Evolutionary conservation across 2,113 vertebrate genomes (phyloP).

Genomic region (Lethenteron camtschaticum): DNA sequence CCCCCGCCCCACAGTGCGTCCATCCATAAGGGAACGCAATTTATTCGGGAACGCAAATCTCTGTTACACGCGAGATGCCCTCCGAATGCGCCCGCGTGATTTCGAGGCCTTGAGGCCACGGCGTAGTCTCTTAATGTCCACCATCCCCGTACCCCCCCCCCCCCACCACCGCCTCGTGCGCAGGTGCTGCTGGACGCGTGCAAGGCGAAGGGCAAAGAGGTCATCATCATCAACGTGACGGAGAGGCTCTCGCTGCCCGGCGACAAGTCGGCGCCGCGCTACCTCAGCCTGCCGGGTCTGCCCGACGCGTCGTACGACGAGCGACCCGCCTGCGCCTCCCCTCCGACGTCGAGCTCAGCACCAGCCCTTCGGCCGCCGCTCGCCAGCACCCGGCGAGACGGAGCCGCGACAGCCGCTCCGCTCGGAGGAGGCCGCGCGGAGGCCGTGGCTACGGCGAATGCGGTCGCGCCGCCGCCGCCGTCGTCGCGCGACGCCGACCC

Average conservation of each 20-base stretch:
- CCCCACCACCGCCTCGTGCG: not conserved
- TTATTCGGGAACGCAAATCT: too few species aligned
- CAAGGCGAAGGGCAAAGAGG: not conserved
- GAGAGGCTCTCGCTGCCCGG: not conserved
- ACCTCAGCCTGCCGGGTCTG: not conserved
- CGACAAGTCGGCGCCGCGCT: not conserved
- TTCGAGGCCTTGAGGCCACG: too few species aligned
- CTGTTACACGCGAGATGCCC: too few species aligned
- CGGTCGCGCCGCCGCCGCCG: too few species aligned
- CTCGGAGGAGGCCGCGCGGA: too few species aligned
- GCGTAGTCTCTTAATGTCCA: too few species aligned
- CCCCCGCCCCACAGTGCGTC: too few species aligned
- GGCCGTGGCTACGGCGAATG: too few species aligned
- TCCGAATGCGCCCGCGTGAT: too few species aligned
- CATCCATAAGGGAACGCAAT: too few species aligned
- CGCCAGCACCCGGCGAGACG: not conserved
- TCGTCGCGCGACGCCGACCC: too few species aligned
- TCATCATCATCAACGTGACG: not conserved
- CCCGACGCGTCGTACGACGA: not conserved
- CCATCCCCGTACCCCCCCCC: too few species aligned
- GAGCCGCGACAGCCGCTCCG: not conserved
- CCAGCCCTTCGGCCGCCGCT: not conserved
- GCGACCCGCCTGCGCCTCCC: not conserved
- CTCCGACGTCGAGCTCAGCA: slow-evolving; percentile 1
- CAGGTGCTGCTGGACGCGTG: slow-evolving; percentile 4